Evolutionary conservation across 2,113 vertebrate species (phyloP), one percentile per base, ranked within the genome.

Genomic region (Pygoscelis antarcticus): DNA sequence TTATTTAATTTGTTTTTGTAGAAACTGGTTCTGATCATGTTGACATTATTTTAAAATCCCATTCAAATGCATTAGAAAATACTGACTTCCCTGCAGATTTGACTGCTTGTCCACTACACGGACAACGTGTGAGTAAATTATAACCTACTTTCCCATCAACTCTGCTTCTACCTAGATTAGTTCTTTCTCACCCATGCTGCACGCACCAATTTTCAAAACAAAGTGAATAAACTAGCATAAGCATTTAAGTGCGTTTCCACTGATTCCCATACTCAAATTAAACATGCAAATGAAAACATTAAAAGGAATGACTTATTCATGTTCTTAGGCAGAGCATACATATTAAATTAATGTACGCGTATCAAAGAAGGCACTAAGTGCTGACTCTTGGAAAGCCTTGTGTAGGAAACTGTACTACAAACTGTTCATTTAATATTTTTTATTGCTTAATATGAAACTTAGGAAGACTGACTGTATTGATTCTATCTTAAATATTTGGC

Each of bases 261-360:
- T 21, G 94, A 96, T 95, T 97, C 93, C 95, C 96, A 97, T 96
- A 91, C 89, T 77, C 89, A 83, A 95, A 97, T 97, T 97, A 97
- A 95, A 95, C 75, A 96, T 96, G 94, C 94, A 97, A 97, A 97
- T 97, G 70, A 89, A 89, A 94, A 90, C 96, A 94, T 96, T 96
- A 94, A 94, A 96, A 97, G 78, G 84, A 95, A 96, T 97, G 71
- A 95, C 84, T 96, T 97, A 95, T 97, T 97, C 93, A 97, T 97
- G 94, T 95, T 97, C 91, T 91, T 89, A 89, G 89, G 95, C 77
- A 96, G 94, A 93, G 91, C 65, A 90, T 87, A 97, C 94, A 95
- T 91, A 96, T 95, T 95, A 95, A 89, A 96, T 91, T 94, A 96
- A 95, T 55, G 78, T 47, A 68, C 5, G 0, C 93, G 89, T 95